Evolutionary conservation across 2,888 invertebrate species (phyloP), one percentile per base, ranked within the genome.

Genomic region (Gryllus longicercus): DNA sequence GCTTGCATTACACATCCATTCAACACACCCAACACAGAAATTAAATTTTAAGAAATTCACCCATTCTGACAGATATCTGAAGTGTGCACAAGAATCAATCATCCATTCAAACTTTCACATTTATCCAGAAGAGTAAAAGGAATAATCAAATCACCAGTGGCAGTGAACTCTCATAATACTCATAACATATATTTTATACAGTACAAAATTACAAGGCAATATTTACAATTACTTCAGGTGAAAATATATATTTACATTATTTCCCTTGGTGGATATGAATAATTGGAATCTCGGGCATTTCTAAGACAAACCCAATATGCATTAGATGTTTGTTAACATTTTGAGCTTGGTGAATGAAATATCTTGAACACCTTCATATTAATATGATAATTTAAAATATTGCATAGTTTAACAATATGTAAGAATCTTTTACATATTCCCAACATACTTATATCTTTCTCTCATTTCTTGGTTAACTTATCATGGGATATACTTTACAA

Each of bases 141-240:
- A 63, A 63, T 63, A 63, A 18, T 63, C 63, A 63, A 63, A 63
- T 63, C 63, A 63, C 63, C 63, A 63, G 38, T 63, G 63, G 63
- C 63, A 63, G 63, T 63, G 63, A 63, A 63, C 63, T 63, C 16
- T 63, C 63, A 63, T 63, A 63, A 63, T 63, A 63, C 63, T 63
- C 63, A 63, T 63, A 63, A 63, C 63, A 63, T 63, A 63, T 63
- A 63, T n/a, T 63, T 63, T 63, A 63, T 63, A 63, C n/a, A 63
- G 63, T 63, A 63, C 63, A 63, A 63, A 63, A 63, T 63, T 63
- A 63, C 63, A 63, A 63, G 63, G 63, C 63, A n/a, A 63, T 63
- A 63, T 63, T 63, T 63, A 63, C 63, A 63, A 63, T 63, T 63
- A 63, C n/a, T 63, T 63, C 63, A 63, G 63, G 63, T 63, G 63